Percentiles rank a stretch among this genome's conserved stretches.
Evolutionary conservation across 2,113 vertebrate genomes (phyloP).

Genomic region (Furnarius figulus): DNA sequence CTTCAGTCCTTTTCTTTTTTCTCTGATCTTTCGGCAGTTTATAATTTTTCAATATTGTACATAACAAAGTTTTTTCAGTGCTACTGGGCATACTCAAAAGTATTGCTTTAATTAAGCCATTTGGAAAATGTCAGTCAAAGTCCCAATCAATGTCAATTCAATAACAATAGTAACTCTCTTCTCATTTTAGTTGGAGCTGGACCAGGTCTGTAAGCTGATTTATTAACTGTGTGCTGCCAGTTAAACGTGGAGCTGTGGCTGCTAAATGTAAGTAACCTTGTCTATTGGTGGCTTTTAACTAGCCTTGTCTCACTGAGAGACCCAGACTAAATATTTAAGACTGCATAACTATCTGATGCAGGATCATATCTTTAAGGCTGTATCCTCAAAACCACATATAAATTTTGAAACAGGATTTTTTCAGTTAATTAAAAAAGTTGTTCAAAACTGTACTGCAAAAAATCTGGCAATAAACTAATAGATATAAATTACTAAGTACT

Average conservation of each 20-base stretch:
- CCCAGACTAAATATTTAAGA: background rate
- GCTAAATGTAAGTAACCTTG: background rate
- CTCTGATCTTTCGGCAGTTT: background rate
- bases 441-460: background rate
- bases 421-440: background rate
- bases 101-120: background rate
- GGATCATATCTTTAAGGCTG: background rate
- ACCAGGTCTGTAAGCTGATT: background rate
- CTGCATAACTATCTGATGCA: background rate
- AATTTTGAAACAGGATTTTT: slow-evolving; percentile 2
- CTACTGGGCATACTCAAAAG: background rate
- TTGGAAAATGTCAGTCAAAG: background rate
- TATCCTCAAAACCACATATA: background rate
- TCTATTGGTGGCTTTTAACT: background rate
- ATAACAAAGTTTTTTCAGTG: background rate
- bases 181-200: background rate
- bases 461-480: background rate
- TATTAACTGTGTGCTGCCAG: background rate
- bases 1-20: background rate
- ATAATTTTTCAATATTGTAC: background rate
- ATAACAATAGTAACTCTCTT: background rate
- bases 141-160: background rate
- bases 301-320: background rate
- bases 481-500: background rate
- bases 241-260: background rate